Conservation (phyloP, 2,113 vertebrate genomes). For the Gambusia affinis region DNA sequence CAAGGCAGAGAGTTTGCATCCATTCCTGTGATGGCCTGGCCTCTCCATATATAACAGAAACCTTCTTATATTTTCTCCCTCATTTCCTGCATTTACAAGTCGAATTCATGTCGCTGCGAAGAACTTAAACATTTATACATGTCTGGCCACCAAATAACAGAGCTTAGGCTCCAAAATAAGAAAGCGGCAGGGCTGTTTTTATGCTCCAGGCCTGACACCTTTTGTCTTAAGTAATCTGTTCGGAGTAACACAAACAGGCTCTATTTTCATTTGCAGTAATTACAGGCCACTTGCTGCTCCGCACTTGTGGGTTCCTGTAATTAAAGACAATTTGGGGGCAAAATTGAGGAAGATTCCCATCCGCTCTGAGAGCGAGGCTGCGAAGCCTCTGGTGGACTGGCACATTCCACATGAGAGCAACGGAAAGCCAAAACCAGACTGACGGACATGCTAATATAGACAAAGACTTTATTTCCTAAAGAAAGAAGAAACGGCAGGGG, state of each 20-base stretch:
- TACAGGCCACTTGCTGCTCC: constrained; percentile 45
- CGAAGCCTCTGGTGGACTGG: constrained; percentile 36
- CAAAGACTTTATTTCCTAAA: not conserved
- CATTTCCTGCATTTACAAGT: constrained; percentile 10
- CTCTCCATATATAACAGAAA: not conserved
- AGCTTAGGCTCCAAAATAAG: constrained; percentile 52
- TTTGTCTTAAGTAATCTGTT: constrained; percentile 46
- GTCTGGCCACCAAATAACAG: constrained; percentile 51
- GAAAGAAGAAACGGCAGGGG: not conserved
- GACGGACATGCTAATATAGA: constrained; percentile 28
- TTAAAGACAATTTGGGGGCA: constrained; percentile 51
- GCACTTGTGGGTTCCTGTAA: constrained; percentile 45
- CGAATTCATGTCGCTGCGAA: constrained; percentile 7
- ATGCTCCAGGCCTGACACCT: constrained; percentile 48
- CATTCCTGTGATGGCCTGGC: too few relatives aligned
- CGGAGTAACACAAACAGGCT: constrained; percentile 46
- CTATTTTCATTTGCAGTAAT: constrained; percentile 60
- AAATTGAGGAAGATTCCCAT: constrained; percentile 63
- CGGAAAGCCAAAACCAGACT: constrained; percentile 30
- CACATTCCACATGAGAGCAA: constrained; percentile 22
- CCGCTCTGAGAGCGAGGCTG: constrained; percentile 20
- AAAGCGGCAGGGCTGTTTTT: constrained; percentile 28
- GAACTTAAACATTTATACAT: constrained; percentile 33
- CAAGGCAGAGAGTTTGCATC: not conserved
- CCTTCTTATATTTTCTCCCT: not conserved